Evolutionary conservation across 2,888 invertebrate species (phyloP).

Genomic region (Hypolimnas misippus): DNA sequence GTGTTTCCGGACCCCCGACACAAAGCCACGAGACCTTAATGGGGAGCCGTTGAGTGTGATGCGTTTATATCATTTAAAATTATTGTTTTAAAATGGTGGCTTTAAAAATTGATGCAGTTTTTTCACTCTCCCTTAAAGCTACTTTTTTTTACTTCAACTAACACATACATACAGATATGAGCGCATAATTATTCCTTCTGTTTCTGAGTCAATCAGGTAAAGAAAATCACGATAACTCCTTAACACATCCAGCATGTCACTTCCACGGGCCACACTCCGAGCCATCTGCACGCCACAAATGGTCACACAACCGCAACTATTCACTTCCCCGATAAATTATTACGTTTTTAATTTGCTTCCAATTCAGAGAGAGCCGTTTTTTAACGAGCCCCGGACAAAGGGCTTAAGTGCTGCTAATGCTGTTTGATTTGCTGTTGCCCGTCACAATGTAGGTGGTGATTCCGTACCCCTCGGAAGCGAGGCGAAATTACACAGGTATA

Average conservation of each 20-base stretch:
- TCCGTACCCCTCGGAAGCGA: slow-evolving; percentile 55
- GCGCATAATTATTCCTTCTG: too few relatives aligned
- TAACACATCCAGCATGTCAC: not conserved
- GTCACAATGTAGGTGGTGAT: slow-evolving; percentile 72
- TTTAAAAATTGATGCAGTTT: too few relatives aligned
- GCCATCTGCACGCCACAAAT: slow-evolving; percentile 24
- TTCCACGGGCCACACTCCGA: slow-evolving; percentile 16
- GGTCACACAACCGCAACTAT: slow-evolving; percentile 38
- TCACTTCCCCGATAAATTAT: slow-evolving; percentile 54
- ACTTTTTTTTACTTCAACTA: too few relatives aligned
- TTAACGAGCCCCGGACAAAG: slow-evolving; percentile 59
- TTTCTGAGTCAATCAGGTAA: too few relatives aligned
- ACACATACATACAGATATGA: too few relatives aligned
- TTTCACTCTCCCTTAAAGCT: too few relatives aligned
- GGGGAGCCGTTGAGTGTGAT: too few relatives aligned
- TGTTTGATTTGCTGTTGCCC: slow-evolving; percentile 73
- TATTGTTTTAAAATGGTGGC: too few relatives aligned
- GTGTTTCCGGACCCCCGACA: too few relatives aligned
- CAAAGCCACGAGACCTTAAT: too few relatives aligned
- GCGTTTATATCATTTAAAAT: too few relatives aligned
- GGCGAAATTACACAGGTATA: slow-evolving; percentile 78
- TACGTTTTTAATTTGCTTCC: slow-evolving; percentile 48
- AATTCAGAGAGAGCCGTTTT: slow-evolving; percentile 54
- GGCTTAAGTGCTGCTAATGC: slow-evolving; percentile 56
- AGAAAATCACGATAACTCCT: too few relatives aligned